Conservation (phyloP, 2,113 vertebrate species). For the Datnioides undecimradiatus region DNA sequence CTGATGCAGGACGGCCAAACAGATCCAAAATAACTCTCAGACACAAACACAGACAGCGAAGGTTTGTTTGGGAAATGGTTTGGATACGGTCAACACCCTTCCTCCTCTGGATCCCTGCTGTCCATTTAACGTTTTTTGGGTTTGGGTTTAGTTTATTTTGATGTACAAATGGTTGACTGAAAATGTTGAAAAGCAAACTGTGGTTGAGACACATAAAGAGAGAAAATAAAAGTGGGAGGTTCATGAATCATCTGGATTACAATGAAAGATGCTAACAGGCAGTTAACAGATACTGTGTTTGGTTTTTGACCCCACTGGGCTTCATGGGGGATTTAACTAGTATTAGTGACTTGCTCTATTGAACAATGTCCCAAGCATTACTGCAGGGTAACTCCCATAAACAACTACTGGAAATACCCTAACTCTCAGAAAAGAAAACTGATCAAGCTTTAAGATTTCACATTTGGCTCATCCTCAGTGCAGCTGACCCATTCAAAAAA, state of each 20-base stretch:
- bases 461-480: background rate
- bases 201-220: conserved; percentile 14
- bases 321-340: conserved; percentile 13
- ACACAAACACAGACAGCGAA: conserved; percentile 31
- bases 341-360: background rate
- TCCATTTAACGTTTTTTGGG: conserved; percentile 21
- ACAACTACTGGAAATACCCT: background rate
- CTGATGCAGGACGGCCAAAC: conserved; percentile 29
- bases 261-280: background rate
- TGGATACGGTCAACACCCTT: conserved; percentile 37
- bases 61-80: conserved; percentile 44
- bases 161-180: conserved; percentile 1
- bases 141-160: conserved; percentile 45
- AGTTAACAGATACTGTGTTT: background rate
- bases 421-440: background rate
- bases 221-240: background rate
- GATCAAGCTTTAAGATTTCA: background rate
- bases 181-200: conserved; percentile 29
- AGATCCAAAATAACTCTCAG: conserved; percentile 43
- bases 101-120: conserved; percentile 13
- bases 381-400: background rate
- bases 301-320: background rate
- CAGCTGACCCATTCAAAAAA: background rate
- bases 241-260: conserved; percentile 26
- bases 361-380: background rate